A percentile compares a stretch with the other conserved stretches of the same genome.
Evolutionary conservation across 2,797 vertebrate genomes (phyloP).

Genomic region (Clamator glandarius): DNA sequence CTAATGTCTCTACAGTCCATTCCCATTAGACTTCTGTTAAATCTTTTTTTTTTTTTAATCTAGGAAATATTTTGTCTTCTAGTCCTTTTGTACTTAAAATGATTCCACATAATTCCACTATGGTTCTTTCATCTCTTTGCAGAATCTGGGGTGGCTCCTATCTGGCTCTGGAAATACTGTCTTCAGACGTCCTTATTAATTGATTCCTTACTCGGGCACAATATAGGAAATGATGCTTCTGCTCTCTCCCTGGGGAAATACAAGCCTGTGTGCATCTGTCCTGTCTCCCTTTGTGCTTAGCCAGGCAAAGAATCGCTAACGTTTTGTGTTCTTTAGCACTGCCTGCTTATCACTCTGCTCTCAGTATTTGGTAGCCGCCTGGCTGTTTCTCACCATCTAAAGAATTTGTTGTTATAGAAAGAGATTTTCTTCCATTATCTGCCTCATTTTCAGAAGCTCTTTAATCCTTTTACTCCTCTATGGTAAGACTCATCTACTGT

Average conservation of each 20-base stretch:
- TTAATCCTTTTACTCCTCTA: background rate
- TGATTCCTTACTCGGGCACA: conserved; percentile 58
- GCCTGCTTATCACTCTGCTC: background rate
- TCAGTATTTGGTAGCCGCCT: background rate
- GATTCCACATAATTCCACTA: conserved; percentile 4
- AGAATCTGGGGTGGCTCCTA: conserved; percentile 51
- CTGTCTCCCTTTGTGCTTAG: conserved; percentile 46
- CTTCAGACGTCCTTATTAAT: conserved; percentile 62
- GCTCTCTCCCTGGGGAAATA: conserved; percentile 42
- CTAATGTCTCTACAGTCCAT: background rate
- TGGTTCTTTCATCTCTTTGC: conserved; percentile 39
- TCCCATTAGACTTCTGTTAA: background rate
- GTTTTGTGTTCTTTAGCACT: conserved; percentile 15
- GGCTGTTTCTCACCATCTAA: background rate
- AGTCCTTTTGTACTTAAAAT: conserved; percentile 31
- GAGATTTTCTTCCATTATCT: conserved; percentile 27
- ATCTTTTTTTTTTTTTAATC: background rate
- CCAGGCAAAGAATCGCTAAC: conserved; percentile 27
- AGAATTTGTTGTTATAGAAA: background rate
- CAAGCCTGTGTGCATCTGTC: conserved; percentile 2
- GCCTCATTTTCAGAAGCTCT: conserved; percentile 12
- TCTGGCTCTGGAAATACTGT: conserved; percentile 44
- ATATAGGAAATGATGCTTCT: background rate
- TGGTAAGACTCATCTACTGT: background rate
- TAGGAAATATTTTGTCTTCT: conserved; percentile 46